These are phyloP conservation scores for Cricetomys ansorgei DNA, from an alignment of 2,113 vertebrate genomes.

Conservation along the genomic window DNA sequence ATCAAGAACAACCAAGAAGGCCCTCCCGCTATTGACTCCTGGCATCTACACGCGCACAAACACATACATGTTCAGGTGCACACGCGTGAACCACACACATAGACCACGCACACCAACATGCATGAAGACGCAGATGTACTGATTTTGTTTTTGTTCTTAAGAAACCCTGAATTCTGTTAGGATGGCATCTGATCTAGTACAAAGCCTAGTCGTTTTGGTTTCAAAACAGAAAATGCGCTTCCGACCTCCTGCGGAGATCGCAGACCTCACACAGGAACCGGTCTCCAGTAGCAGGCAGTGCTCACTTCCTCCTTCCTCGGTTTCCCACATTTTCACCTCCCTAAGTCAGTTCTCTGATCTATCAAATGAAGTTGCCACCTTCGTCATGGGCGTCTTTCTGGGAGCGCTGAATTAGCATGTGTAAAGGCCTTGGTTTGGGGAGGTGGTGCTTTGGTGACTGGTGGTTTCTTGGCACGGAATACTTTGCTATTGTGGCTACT, in stretches of 20 bases:
- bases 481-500: not conserved
- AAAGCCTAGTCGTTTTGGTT: conserved; percentile 20
- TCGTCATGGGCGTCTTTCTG: not conserved
- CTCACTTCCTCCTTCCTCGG: not conserved
- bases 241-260: not conserved
- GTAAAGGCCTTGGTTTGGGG: not conserved
- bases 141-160: not conserved
- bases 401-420: not conserved
- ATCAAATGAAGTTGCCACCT: not conserved
- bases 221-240: not conserved
- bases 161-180: not conserved
- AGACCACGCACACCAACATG: not conserved
- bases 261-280: not conserved
- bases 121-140: not conserved
- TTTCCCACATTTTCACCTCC: not conserved
- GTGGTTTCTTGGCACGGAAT: not conserved
- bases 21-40: not conserved
- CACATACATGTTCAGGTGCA: not conserved
- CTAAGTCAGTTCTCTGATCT: conserved; percentile 5
- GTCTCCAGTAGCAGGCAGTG: not conserved
- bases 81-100: not conserved
- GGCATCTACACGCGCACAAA: not conserved
- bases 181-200: not conserved
- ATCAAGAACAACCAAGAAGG: not conserved
- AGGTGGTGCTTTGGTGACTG: not conserved